These are phyloP conservation scores for Parauchenoglanis punctatus DNA, from an alignment of 2,797 vertebrate genomes.

Conservation along the genomic window DNA sequence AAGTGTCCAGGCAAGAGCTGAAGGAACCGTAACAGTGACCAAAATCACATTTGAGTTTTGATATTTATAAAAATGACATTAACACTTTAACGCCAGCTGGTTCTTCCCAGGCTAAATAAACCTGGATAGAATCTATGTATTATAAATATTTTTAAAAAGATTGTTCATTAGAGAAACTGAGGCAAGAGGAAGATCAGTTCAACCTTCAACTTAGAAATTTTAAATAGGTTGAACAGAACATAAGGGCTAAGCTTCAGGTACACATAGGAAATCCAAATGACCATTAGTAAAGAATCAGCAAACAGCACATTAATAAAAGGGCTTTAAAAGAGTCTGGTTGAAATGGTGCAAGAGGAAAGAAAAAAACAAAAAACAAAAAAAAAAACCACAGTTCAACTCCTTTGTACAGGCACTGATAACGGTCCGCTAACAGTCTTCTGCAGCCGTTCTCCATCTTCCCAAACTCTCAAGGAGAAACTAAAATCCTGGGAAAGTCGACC, in stretches of 20 bases:
- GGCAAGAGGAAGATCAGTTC: neutral
- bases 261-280: constrained; percentile 4
- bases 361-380: neutral
- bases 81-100: neutral
- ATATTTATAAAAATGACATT: neutral
- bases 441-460: neutral
- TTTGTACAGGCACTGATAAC: constrained; percentile 47
- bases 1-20: neutral
- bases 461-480: neutral
- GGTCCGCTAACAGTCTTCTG: constrained; percentile 19
- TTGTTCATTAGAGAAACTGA: neutral
- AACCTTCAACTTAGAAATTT: neutral
- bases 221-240: constrained; percentile 26
- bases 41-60: neutral
- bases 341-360: constrained; percentile 27
- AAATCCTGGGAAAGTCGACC: constrained; percentile 16
- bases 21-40: neutral
- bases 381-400: constrained; percentile 14
- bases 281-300: constrained; percentile 21
- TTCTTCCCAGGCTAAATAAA: neutral
- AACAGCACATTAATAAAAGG: constrained; percentile 35
- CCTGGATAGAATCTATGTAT: neutral
- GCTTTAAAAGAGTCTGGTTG: constrained; percentile 46
- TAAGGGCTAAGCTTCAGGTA: constrained; percentile 13
- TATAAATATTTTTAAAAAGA: neutral